Evolutionary conservation across 2,113 vertebrate species (phyloP).

Genomic region (Gnathonemus longibarbis): DNA sequence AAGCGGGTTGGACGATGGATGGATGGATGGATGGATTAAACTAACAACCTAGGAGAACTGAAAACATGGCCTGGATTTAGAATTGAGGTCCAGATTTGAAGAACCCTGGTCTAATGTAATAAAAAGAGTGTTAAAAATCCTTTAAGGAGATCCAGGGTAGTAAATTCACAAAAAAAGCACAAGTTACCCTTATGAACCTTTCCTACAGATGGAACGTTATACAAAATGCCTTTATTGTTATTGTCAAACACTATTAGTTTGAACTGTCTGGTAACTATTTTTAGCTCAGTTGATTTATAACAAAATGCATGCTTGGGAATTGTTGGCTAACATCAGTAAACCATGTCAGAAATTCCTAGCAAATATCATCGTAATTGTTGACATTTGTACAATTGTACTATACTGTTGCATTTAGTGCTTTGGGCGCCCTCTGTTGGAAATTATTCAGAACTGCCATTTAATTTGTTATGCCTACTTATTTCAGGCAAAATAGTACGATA

Average conservation of each 20-base stretch:
- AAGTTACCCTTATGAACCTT: background rate
- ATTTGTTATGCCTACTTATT: background rate
- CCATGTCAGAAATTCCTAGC: background rate
- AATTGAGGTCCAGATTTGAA: too few species aligned
- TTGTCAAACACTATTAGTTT: background rate
- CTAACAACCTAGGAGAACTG: too few species aligned
- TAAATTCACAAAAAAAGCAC: background rate
- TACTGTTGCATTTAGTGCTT: background rate
- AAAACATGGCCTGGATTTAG: too few species aligned
- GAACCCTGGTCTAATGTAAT: background rate
- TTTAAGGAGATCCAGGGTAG: background rate
- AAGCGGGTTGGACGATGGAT: too few species aligned
- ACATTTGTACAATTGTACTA: background rate
- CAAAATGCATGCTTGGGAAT: background rate
- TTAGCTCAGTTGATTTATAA: background rate
- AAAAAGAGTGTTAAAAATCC: background rate
- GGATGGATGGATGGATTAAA: too few species aligned
- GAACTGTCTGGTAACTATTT: background rate
- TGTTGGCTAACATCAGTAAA: background rate
- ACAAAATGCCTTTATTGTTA: background rate
- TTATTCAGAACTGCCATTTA: background rate
- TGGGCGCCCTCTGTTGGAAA: constrained; percentile 6
- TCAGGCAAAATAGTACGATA: background rate
- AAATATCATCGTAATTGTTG: background rate
- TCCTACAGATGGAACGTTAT: background rate